phyloP scores from a whole-genome alignment of 2,888 invertebrate genomes.

The Salpingus planirostris region DNA sequence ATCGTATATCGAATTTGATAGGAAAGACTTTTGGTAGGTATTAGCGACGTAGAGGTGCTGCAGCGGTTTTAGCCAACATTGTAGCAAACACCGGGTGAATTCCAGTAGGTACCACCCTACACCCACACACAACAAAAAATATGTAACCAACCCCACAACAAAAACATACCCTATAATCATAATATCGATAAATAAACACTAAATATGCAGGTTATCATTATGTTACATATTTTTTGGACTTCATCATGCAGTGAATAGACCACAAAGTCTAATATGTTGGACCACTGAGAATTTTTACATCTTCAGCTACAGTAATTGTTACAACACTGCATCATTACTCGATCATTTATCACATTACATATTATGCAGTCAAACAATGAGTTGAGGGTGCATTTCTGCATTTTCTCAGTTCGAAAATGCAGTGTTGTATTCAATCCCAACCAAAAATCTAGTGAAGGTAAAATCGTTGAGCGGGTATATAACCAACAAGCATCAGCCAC shows the following conservation, averaged over 20 bases:
- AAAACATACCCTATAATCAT: too few relatives aligned
- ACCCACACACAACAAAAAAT: slow-evolving; percentile 41
- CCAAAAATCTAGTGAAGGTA: slow-evolving; percentile 45
- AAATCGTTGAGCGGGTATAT: slow-evolving; percentile 44
- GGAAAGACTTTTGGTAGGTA: slow-evolving; percentile 23
- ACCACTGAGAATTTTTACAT: slow-evolving; percentile 41
- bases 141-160: too few relatives aligned
- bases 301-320: slow-evolving; percentile 39
- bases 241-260: slow-evolving; percentile 40
- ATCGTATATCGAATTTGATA: slow-evolving; percentile 23
- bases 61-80: slow-evolving; percentile 42
- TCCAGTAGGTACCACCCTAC: slow-evolving; percentile 40
- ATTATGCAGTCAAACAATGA: too few relatives aligned
- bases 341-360: too few relatives aligned
- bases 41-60: slow-evolving; percentile 42
- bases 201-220: too few relatives aligned
- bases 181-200: too few relatives aligned
- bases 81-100: slow-evolving; percentile 43
- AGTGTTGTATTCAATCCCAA: slow-evolving; percentile 38
- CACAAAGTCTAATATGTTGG: slow-evolving; percentile 41
- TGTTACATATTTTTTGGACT: slow-evolving; percentile 35
- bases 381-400: too few relatives aligned
- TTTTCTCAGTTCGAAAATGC: too few relatives aligned
- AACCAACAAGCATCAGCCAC: slow-evolving; percentile 46
- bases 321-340: slow-evolving; percentile 29